A percentile compares a stretch with the other conserved stretches of the same genome.
Conservation (phyloP, 2,797 vertebrate genomes). For the Anguilla pacifica region DNA sequence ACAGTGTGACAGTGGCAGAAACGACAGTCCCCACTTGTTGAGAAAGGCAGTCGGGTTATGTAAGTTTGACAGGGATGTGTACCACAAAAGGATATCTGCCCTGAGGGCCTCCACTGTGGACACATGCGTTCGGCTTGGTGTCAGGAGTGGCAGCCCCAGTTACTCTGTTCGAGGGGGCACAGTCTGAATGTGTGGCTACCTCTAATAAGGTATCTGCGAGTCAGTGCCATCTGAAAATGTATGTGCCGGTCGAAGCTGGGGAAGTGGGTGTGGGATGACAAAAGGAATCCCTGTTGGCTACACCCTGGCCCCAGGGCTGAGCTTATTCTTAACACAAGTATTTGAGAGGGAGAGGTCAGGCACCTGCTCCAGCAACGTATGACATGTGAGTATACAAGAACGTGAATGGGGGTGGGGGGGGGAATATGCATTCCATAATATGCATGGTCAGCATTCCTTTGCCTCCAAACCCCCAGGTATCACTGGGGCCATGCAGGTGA, state of each 20-base stretch:
- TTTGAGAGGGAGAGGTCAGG: not conserved
- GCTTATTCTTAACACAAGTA: not conserved
- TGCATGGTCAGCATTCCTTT: conserved; percentile 5
- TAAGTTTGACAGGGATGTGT: not conserved
- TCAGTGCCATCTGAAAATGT: too few species aligned
- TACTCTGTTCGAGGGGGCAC: not conserved
- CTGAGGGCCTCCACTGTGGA: not conserved
- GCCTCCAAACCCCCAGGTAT: conserved; percentile 42
- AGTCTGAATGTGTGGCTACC: not conserved
- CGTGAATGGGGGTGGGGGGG: not conserved
- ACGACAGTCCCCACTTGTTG: not conserved
- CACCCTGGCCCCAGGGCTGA: not conserved
- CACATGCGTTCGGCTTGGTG: not conserved
- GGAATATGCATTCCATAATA: too few species aligned
- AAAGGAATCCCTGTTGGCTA: not conserved
- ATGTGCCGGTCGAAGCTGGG: not conserved
- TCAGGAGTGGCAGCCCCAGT: not conserved
- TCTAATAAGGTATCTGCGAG: not conserved
- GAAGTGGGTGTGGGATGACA: not conserved
- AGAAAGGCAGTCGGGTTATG: not conserved
- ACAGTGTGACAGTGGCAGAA: not conserved
- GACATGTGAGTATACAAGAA: not conserved
- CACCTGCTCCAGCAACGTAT: not conserved
- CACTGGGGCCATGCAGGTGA: conserved; percentile 75
- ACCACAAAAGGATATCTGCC: not conserved